Base-by-base conservation (phyloP, 2,888 invertebrate genomes). In the Leptopilina syphax region DNA sequence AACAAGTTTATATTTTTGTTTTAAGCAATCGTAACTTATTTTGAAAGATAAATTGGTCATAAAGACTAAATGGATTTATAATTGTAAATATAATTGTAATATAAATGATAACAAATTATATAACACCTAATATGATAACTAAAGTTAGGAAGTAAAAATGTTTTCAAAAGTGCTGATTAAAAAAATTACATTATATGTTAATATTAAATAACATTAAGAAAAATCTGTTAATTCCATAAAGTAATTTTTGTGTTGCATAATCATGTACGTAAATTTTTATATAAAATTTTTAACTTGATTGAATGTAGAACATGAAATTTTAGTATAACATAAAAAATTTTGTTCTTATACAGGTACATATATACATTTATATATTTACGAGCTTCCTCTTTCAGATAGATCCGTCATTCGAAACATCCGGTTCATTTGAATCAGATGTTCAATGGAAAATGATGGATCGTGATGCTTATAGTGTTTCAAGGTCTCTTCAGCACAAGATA, bases 381-480 rank as follows among this genome's bases (percentile, higher is more conserved):
- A 81, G 81, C 83, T 82, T 84, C 57, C 79, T 83, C 83, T 86
- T 87, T 83, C 80, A 90, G 90, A 87, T 89, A 84, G 88, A 89
- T 83, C 82, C 86, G 77, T 83, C 84, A 81, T 84, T 85, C 67
- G 83, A 85, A 41, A 80, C 79, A 57, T 83, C 81, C 50, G 78
- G 80, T 63, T 84, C 84, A 4, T 90, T 91, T 41, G 65, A 90
- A 65, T 83, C 83, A 27, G 88, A 90, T 77, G 85, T 91, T 54
- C 87, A 88, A 82, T 81, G 85, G 76, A 83, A 86, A 18, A 83
- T 84, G 8, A 88, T 91, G 86, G 90, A 90, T 44, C 85, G 85
- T 67, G 91, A 90, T 76, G 86, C 87, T 4, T 90, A 89, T 82
- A 86, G 85, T 44, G 83, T 87, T 10, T 89, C 90, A 9, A 88